phyloP scores from a whole-genome alignment of 2,888 invertebrate species.

The Tortrix viridana region DNA sequence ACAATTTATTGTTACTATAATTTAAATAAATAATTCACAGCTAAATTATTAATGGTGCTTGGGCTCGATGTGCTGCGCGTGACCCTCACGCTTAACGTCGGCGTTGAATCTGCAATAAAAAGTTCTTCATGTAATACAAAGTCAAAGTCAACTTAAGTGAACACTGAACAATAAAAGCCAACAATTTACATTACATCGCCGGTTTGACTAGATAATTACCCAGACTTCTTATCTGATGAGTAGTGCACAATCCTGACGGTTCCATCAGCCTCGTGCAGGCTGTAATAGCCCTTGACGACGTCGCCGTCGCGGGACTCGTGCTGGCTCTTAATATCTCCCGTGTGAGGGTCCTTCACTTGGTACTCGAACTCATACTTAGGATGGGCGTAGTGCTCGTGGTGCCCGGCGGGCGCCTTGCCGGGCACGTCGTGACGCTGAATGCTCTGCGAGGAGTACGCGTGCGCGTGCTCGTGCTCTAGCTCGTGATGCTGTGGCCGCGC shows the following conservation, averaged over 20 bases:
- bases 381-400: constrained; percentile 55
- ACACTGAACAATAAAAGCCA: not conserved
- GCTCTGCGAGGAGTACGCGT: constrained; percentile 56
- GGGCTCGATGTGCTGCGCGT: constrained; percentile 40
- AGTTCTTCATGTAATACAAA: too few relatives aligned
- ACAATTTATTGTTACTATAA: not conserved
- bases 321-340: constrained; percentile 79
- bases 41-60: constrained; percentile 36
- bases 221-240: constrained; percentile 25
- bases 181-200: too few relatives aligned
- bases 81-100: constrained; percentile 58
- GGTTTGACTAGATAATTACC: too few relatives aligned
- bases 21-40: not conserved
- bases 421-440: constrained; percentile 48
- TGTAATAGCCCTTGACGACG: constrained; percentile 83
- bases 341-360: constrained; percentile 76
- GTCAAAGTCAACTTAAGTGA: too few relatives aligned
- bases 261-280: constrained; percentile 69
- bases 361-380: constrained; percentile 77
- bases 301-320: constrained; percentile 80
- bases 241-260: constrained; percentile 37
- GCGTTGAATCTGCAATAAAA: constrained; percentile 62
- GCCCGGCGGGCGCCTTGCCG: constrained; percentile 38
- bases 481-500: constrained; percentile 35
- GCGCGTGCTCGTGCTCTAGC: constrained; percentile 48